Evolutionary conservation across 2,888 invertebrate species (phyloP).

Genomic region (Pachymerium ferrugineum): DNA sequence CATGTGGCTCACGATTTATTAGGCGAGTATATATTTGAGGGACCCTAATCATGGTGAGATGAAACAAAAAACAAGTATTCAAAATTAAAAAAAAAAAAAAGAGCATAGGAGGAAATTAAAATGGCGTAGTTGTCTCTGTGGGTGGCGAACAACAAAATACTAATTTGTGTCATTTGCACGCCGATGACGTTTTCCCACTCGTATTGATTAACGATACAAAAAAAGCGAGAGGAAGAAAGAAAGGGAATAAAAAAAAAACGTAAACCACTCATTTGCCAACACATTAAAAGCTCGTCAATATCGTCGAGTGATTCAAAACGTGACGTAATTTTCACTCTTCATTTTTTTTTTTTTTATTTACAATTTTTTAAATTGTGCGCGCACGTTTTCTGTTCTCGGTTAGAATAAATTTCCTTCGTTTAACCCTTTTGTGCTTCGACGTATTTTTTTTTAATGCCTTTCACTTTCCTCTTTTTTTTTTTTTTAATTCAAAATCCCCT

Average conservation of each 20-base stretch:
- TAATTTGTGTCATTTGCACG: constrained; percentile 5
- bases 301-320: too few species aligned
- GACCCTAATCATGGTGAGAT: constrained; percentile 11
- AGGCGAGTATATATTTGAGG: constrained; percentile 12
- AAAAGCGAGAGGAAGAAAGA: neutral
- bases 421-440: neutral
- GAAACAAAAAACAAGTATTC: neutral
- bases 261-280: too few species aligned
- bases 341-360: too few species aligned
- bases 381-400: too few species aligned
- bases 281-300: too few species aligned
- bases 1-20: constrained; percentile 15
- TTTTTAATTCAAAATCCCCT: neutral
- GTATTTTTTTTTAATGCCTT: neutral
- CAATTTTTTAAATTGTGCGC: too few species aligned
- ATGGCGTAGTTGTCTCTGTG: constrained; percentile 9
- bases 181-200: constrained; percentile 15
- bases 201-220: neutral
- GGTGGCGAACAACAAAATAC: constrained; percentile 14
- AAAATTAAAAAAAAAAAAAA: neutral
- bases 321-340: too few species aligned
- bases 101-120: constrained; percentile 13
- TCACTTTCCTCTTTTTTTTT: neutral
- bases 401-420: neutral
- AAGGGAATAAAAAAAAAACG: neutral